These are phyloP conservation scores for Pelagia noctiluca DNA, from an alignment of 30 jellyfish, hydroid and myxozoan species.

Conservation along the genomic window DNA sequence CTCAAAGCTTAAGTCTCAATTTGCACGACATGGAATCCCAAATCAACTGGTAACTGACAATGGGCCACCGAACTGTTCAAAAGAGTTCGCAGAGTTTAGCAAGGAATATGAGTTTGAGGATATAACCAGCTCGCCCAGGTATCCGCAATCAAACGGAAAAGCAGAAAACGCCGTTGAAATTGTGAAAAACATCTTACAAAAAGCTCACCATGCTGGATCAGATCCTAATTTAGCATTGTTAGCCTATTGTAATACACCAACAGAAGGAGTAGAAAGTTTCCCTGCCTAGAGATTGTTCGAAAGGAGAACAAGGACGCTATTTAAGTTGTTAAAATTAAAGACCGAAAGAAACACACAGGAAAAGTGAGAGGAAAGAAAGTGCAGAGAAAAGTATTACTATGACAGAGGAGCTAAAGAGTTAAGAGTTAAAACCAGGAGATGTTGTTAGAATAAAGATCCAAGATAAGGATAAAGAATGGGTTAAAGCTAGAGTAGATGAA, in stretches of 20 bases:
- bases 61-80: constrained; percentile 59
- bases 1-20: constrained; percentile 14
- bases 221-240: constrained; percentile 47
- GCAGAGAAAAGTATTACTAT: too few species aligned
- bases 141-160: constrained; percentile 63
- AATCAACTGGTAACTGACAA: constrained; percentile 30
- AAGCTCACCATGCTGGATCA: constrained; percentile 40
- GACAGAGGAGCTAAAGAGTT: too few species aligned
- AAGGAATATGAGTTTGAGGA: constrained; percentile 49
- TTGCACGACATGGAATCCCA: constrained; percentile 59
- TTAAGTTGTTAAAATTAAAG: constrained; percentile 30
- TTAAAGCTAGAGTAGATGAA: too few species aligned
- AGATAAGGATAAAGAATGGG: too few species aligned
- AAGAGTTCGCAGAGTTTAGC: too few species aligned
- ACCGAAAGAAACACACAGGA: too few species aligned
- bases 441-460: too few species aligned
- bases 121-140: constrained; percentile 19
- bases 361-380: too few species aligned
- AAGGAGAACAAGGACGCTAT: constrained; percentile 59
- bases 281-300: constrained; percentile 44
- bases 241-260: too few species aligned
- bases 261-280: too few species aligned
- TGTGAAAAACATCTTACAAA: constrained; percentile 34
- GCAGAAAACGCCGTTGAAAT: constrained; percentile 41
- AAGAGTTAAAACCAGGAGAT: too few species aligned